These are phyloP conservation scores for Intellagama lesueurii DNA, from an alignment of 2,797 vertebrate species.

Conservation along the genomic window DNA sequence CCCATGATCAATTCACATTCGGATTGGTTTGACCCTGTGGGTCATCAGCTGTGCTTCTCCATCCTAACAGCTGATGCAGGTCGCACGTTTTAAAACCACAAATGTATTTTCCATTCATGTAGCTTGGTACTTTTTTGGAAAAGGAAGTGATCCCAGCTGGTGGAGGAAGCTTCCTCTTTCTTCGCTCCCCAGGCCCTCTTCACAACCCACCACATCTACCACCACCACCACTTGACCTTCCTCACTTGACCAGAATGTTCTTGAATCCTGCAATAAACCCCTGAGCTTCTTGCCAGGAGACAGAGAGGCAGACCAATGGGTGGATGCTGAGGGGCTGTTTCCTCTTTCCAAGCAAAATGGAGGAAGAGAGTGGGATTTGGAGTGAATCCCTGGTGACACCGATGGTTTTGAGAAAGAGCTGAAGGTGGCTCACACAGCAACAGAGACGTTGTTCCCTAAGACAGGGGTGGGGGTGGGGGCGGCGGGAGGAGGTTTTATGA, in stretches of 20 bases:
- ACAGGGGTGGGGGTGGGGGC: no score
- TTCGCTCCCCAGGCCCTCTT: rapidly evolving
- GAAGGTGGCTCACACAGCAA: background rate
- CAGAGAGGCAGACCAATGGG: background rate
- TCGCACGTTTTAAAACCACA: background rate
- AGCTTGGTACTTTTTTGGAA: rapidly evolving
- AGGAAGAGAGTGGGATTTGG: rapidly evolving
- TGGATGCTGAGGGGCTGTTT: rapidly evolving
- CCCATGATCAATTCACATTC: no score
- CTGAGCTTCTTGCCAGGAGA: rapidly evolving
- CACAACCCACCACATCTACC: background rate
- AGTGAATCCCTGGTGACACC: background rate
- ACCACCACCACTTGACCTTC: background rate
- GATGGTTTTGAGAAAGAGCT: background rate
- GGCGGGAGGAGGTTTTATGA: no score
- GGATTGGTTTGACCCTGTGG: background rate
- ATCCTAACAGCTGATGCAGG: background rate
- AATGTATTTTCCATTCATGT: no score
- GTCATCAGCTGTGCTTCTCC: background rate
- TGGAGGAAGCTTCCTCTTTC: constrained; percentile 50
- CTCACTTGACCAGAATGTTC: constrained; percentile 1
- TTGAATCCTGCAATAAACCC: constrained; percentile 48
- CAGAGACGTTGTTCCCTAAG: no score
- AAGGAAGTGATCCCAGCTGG: rapidly evolving
- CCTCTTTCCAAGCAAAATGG: constrained; percentile 49